Conservation (phyloP, 2,113 vertebrate genomes). For the Osmerus eperlanus region DNA sequence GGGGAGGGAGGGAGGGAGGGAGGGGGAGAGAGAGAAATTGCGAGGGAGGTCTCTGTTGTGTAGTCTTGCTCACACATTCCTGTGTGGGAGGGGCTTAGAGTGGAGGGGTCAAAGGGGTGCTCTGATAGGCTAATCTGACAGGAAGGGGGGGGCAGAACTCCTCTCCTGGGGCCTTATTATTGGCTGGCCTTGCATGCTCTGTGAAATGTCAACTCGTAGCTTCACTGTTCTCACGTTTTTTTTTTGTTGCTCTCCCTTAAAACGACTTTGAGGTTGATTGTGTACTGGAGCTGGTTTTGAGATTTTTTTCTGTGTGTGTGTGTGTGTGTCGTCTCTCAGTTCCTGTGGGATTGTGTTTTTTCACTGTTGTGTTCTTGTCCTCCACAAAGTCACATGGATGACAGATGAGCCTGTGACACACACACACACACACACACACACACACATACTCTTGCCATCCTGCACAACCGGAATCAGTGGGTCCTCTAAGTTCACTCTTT, state of each 20-base stretch:
- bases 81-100: constrained; percentile 65
- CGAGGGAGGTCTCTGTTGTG: constrained; percentile 44
- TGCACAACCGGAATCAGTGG: constrained; percentile 60
- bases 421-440: not conserved
- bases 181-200: constrained; percentile 61
- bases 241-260: not conserved
- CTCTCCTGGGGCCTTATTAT: constrained; percentile 61
- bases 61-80: constrained; percentile 37
- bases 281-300: constrained; percentile 43
- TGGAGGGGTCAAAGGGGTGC: constrained; percentile 63
- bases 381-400: constrained; percentile 67
- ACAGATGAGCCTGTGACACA: constrained; percentile 67
- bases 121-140: constrained; percentile 69
- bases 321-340: constrained; percentile 22
- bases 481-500: constrained; percentile 54
- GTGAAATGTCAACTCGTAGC: constrained; percentile 59
- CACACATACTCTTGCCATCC: constrained; percentile 41
- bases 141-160: constrained; percentile 37
- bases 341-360: not conserved
- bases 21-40: constrained; percentile 22
- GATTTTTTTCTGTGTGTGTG: constrained; percentile 47
- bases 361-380: constrained; percentile 55
- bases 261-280: constrained; percentile 53
- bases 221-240: constrained; percentile 40
- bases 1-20: not conserved